Conservation (phyloP, 2,888 invertebrate species). For the Dryomyza anilis region DNA sequence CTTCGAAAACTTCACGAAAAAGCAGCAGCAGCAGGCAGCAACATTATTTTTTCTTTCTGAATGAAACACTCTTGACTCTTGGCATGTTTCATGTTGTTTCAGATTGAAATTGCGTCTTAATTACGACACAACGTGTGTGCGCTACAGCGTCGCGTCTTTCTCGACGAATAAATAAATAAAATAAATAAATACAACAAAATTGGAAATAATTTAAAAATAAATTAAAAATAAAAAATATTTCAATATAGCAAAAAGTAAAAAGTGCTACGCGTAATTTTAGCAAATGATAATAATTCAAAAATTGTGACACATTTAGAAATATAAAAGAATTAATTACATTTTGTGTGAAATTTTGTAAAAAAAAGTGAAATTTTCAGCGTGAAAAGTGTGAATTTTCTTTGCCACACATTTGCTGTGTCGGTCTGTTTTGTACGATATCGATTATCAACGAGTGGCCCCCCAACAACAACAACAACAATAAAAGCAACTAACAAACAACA, state of each 20-base stretch:
- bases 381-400: too few relatives aligned
- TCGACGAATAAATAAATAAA: slow-evolving; percentile 16
- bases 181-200: slow-evolving; percentile 21
- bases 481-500: slow-evolving; percentile 21
- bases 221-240: background rate
- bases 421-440: too few relatives aligned
- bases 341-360: background rate
- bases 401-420: too few relatives aligned
- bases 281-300: background rate
- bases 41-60: slow-evolving; percentile 13
- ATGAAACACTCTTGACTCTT: slow-evolving; percentile 21
- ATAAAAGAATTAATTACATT: background rate
- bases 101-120: slow-evolving; percentile 50
- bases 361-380: background rate
- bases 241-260: background rate
- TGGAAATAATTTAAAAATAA: background rate
- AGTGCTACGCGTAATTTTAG: too few relatives aligned
- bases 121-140: slow-evolving; percentile 48
- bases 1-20: slow-evolving; percentile 24
- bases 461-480: too few relatives aligned
- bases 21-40: too few relatives aligned
- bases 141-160: background rate
- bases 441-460: too few relatives aligned
- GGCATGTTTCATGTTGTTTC: slow-evolving; percentile 31
- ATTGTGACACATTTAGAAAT: background rate